Base-by-base conservation (phyloP, 2,797 vertebrate species). In the Lerista edwardsae region DNA sequence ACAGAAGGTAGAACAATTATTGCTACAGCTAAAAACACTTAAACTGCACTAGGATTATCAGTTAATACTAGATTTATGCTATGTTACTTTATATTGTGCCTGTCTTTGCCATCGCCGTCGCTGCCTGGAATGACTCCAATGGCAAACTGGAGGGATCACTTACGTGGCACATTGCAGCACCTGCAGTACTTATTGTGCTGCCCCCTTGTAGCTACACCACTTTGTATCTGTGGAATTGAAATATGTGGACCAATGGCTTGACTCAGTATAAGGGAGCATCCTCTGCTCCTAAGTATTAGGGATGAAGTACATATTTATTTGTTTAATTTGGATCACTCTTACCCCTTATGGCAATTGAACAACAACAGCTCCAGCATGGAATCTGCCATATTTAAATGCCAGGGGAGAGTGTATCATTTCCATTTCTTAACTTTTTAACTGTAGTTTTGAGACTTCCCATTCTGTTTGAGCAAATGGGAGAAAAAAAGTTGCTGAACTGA, bases 361-460 rank as follows among this genome's bases (percentile, higher is more conserved):
- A 9, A 62, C 12, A 79, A 74, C 62, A 86, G 9, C 3, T 75
- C 11, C 55, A 67, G 19, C 0, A 31, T 68, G 31, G 19, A 25
- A 29, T 31, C 39, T 65, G 62, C 47, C 51, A 57, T 61, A 64
- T 41, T 44, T 74, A 31, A 85, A 4, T 31, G 17, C 23, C 2
- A 2, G 14, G 15, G 51, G 51, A 9, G 68, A 47, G 27, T 4
- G 6, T 25, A 86, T 4, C 0, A 0, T 61, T 67, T 21, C 15
- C 71, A 81, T 77, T 36, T 81, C 31, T 17, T 64, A 82, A 29
- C 44, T 36, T 81, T 25, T 17, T 64, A 82, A 29, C 44, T 25
- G 11, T 19, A 25, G 68, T 78, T 8, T 3, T 88, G 73, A 41
- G 4, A 77, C 83, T 92, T 92, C 64, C 72, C 68, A 84, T 84